Base-by-base conservation (phyloP, 1,140 invertebrate species). In the Marisa cornuarietis region DNA sequence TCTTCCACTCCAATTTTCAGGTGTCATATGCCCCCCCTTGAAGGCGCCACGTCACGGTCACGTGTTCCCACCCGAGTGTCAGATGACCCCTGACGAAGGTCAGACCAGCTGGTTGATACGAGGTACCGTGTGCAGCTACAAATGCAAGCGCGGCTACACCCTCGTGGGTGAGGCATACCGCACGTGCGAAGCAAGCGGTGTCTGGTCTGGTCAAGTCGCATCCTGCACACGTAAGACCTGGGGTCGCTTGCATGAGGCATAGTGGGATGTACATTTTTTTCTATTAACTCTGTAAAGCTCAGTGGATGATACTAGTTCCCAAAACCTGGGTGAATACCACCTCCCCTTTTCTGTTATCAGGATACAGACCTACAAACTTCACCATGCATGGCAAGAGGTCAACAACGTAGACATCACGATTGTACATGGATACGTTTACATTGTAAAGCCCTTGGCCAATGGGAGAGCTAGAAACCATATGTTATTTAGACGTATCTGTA, bases 61-160 rank as follows among this genome's bases (percentile, higher is more conserved):
- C 6, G 61, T 74, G n/a, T 49, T 79, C 20, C 62, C 62, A 22
- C 49, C 66, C 42, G 68, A 72, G 62, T 72, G 69, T 22, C 71
- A 79, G 69, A 51, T 74, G 74, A 52, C 31, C 65, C 73, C 74
- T 42, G 13, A 54, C 22, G 2, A 24, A 11, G n/a, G 63, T 10
- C 65, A 81, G 74, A 51, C 58, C 10, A 24, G 54, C 22, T 78
- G 78, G 54, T 74, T 83, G 10, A 49, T 31, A 0, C 75, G 63
- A 13, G 73, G 77, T 22, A 83, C 82, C 2, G 71, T 71, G 42
- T 83, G 82, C 58, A 62, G 54, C 16, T 78, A 76, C 78, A 74
- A 72, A 49, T 83, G 82, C 31, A 51, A 62, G 52, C 63, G 73
- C 5, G 49, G 42, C 49, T 68, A 79, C 26, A 49, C 24, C 8